These are phyloP conservation scores for Ditylenchus dipsaci DNA, from an alignment of 1,140 invertebrate species.

Conservation along the genomic window DNA sequence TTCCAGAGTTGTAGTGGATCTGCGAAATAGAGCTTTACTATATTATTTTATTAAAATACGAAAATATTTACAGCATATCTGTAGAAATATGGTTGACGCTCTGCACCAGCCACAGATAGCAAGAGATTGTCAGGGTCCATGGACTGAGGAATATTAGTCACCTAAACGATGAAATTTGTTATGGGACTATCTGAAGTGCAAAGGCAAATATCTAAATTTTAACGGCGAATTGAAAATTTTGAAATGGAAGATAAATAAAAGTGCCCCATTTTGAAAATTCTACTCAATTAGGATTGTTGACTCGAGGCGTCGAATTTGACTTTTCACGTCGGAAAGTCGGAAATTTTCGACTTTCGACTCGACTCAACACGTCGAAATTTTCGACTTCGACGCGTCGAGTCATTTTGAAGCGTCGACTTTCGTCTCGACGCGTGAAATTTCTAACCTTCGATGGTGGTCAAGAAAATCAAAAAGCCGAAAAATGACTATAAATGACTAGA, in stretches of 20 bases:
- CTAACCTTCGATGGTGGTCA: too few relatives aligned
- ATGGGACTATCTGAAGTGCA: too few relatives aligned
- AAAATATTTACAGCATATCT: constrained; percentile 42
- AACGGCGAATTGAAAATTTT: neutral
- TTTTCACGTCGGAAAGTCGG: too few relatives aligned
- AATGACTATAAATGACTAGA: too few relatives aligned
- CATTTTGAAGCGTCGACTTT: too few relatives aligned
- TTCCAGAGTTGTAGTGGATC: constrained; percentile 47
- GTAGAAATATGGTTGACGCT: constrained; percentile 53
- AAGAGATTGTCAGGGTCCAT: constrained; percentile 54
- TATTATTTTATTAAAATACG: neutral
- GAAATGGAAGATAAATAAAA: neutral
- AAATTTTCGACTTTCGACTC: too few relatives aligned
- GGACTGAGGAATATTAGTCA: constrained; percentile 54
- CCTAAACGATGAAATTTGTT: constrained; percentile 28
- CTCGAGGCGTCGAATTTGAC: too few relatives aligned
- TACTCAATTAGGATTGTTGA: too few relatives aligned
- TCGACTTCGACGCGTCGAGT: too few relatives aligned
- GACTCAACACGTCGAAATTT: too few relatives aligned
- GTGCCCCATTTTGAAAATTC: neutral
- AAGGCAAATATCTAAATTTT: neutral
- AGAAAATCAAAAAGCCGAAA: too few relatives aligned
- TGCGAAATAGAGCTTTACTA: neutral
- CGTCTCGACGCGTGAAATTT: too few relatives aligned
- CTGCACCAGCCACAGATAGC: constrained; percentile 47